These are phyloP conservation scores for Arbacia lixula DNA, from an alignment of 53 echinoderm and acorn worm genomes.

Conservation along the genomic window DNA sequence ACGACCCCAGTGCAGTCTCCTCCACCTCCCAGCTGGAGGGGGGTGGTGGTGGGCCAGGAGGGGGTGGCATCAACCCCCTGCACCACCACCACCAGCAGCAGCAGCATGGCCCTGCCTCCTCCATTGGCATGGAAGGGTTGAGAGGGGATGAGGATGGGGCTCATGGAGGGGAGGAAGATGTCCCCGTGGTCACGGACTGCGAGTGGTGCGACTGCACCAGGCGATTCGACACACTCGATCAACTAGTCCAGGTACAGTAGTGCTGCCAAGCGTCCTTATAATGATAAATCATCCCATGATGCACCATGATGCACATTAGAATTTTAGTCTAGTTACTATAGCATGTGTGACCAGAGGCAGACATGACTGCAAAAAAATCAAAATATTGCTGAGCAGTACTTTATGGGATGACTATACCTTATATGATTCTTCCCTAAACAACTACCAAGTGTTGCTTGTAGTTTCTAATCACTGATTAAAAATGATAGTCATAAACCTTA, in stretches of 20 bases:
- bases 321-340: background rate
- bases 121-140: too few relatives aligned
- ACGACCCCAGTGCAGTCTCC: slow-evolving; percentile 77
- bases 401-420: too few relatives aligned
- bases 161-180: slow-evolving; percentile 77
- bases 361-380: too few relatives aligned
- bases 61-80: slow-evolving; percentile 15
- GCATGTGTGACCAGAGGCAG: too few relatives aligned
- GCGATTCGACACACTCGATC: slow-evolving; percentile 85
- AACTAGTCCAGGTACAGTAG: slow-evolving; percentile 86
- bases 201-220: slow-evolving; percentile 87
- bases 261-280: background rate
- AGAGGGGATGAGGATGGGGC: slow-evolving; percentile 61
- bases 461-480: too few relatives aligned
- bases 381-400: too few relatives aligned
- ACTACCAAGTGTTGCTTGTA: too few relatives aligned
- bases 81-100: too few relatives aligned
- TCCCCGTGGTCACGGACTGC: slow-evolving; percentile 93
- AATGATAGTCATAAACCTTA: too few relatives aligned
- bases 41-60: background rate
- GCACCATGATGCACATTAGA: background rate
- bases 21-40: slow-evolving; percentile 87
- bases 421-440: too few relatives aligned
- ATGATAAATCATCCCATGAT: too few relatives aligned
- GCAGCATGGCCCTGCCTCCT: too few relatives aligned